Percentiles rank a stretch among this genome's conserved stretches.
Conservation (phyloP, 2,113 vertebrate genomes). For the Oryzias woworae region DNA sequence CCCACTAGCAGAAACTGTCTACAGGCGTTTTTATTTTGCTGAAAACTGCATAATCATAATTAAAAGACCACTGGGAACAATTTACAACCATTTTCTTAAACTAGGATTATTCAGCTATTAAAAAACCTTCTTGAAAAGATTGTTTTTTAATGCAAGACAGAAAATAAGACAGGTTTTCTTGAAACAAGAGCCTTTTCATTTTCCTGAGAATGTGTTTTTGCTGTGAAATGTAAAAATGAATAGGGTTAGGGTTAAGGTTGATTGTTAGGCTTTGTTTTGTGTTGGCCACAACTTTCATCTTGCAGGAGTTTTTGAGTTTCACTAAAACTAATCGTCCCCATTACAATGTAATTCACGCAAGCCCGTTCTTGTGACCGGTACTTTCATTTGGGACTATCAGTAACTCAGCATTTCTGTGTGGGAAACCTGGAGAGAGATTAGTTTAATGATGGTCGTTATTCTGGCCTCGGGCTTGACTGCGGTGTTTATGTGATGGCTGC, state of each 20-base stretch:
- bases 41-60: too few relatives aligned
- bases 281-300: too few relatives aligned
- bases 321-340: constrained; percentile 11
- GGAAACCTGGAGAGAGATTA: constrained; percentile 50
- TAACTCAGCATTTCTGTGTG: constrained; percentile 41
- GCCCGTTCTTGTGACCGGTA: constrained; percentile 1
- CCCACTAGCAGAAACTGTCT: too few relatives aligned
- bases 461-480: constrained; percentile 57
- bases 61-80: too few relatives aligned
- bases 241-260: too few relatives aligned
- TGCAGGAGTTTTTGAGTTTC: constrained; percentile 16
- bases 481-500: constrained; percentile 72
- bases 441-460: constrained; percentile 71
- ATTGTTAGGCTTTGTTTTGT: too few relatives aligned
- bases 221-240: too few relatives aligned
- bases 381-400: constrained; percentile 16
- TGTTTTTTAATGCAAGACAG: too few relatives aligned
- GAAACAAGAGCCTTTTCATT: not conserved
- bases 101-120: too few relatives aligned
- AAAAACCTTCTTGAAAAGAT: too few relatives aligned
- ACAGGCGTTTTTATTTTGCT: too few relatives aligned
- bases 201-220: not conserved
- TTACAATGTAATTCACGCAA: constrained; percentile 4
- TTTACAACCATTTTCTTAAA: too few relatives aligned
- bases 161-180: not conserved